phyloP scores from a whole-genome alignment of 2,888 invertebrate genomes.

The Arctia plantaginis region DNA sequence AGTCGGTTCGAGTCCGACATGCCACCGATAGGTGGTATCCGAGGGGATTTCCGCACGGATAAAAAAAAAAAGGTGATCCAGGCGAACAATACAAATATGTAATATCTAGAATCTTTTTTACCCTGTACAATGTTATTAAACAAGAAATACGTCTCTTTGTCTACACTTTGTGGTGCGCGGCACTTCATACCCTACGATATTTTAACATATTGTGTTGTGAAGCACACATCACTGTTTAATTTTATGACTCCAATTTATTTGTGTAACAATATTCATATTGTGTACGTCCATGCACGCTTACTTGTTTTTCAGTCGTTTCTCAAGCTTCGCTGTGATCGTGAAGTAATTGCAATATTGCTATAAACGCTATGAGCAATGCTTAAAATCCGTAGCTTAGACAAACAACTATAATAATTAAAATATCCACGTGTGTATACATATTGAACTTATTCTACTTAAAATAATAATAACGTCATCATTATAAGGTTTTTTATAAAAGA shows the following conservation, averaged over 20 bases:
- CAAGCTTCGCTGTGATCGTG: constrained; percentile 50
- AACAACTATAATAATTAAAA: not conserved
- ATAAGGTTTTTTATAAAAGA: not conserved
- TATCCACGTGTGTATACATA: not conserved
- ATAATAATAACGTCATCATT: no score
- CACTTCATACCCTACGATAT: constrained; percentile 12
- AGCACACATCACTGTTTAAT: constrained; percentile 39
- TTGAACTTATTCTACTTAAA: not conserved
- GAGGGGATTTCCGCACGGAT: no score
- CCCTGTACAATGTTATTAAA: no score
- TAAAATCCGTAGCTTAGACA: constrained; percentile 38
- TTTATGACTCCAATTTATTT: constrained; percentile 39
- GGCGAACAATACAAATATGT: no score
- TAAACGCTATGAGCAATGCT: constrained; percentile 46
- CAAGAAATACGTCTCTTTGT: not conserved
- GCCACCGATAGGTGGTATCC: no score
- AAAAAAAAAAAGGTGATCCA: no score
- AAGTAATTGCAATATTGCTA: constrained; percentile 44
- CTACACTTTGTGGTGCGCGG: not conserved
- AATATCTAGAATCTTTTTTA: no score
- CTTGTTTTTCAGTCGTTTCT: constrained; percentile 42
- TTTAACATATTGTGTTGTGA: constrained; percentile 33
- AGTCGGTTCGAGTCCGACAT: no score
- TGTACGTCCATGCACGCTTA: constrained; percentile 53
- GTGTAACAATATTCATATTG: constrained; percentile 53